Base-by-base conservation (phyloP, 2,888 invertebrate genomes). In the Gymnocheta viridis region DNA sequence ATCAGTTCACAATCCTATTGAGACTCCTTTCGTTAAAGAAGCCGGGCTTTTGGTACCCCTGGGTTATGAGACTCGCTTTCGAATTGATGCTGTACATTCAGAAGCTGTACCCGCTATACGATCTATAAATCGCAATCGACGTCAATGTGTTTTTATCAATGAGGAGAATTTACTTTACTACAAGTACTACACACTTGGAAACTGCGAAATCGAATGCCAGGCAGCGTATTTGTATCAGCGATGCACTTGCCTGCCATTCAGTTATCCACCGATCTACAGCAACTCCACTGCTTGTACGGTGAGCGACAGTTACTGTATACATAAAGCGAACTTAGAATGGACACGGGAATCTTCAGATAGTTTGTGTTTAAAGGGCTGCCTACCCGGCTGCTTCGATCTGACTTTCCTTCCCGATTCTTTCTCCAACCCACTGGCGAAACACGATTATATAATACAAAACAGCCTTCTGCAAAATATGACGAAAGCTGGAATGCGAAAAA, bases 11-110 rank as follows among this genome's bases (percentile, higher is more conserved):
- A 96, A 95, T 90, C 96, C 96, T 0, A 95, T 95, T 0, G 96
- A 96, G 89, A 95, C 95, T 0, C 96, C 96, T 0, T 95, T 95
- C 88, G 94, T 96, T 82, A 94, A 94, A 6, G 95, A 96, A 87
- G 94, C 95, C 80, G 96, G 95, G 0, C 94, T 95, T 66, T 93
- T 95, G 1, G 92, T 96, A 67, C 93, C 94, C 47, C 94, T 96
- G 0, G 96, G 96, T 0, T 92, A 93, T 38, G 96, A 96, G 89
- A 94, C 94, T 0, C 92, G 95, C 12, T 93, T 95, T 64, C 93
- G 94, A 0, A 94, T 96, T 29, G 92, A 93, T 64, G 96, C 96
- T 0, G 92, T 93, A 19, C 94, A 96, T 78, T 92, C 94, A n/a
- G 94, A 95, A 86, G 95, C 96, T 0, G 93, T 94, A n/a, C 87